Conservation (phyloP, 2,888 invertebrate genomes). For the Eupithecia abbreviata region DNA sequence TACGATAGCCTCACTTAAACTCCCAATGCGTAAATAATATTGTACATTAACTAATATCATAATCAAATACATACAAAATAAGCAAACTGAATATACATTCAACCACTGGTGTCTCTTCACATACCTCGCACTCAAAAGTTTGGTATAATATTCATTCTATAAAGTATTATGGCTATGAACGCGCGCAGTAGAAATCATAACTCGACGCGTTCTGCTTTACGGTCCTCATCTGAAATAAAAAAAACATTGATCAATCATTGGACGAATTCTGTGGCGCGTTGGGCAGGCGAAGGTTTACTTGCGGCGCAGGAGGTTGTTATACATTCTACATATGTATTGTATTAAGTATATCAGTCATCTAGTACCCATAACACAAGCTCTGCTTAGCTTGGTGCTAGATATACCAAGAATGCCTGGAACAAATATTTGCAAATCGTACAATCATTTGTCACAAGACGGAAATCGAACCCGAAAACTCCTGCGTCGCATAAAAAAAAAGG, state of each 20-base stretch:
- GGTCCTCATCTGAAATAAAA: conserved; percentile 34
- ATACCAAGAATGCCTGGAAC: too few relatives aligned
- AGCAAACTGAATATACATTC: conserved; percentile 19
- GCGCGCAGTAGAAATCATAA: conserved; percentile 37
- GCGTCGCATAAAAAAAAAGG: too few relatives aligned
- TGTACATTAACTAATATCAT: conserved; percentile 3
- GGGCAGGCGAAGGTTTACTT: too few relatives aligned
- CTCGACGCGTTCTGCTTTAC: conserved; percentile 27
- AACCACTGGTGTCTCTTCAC: conserved; percentile 33
- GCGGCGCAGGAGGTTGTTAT: too few relatives aligned
- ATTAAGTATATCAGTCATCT: too few relatives aligned
- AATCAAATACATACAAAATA: conserved; percentile 13
- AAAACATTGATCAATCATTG: background rate
- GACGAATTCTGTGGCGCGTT: too few relatives aligned
- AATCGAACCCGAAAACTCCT: too few relatives aligned
- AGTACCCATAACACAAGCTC: too few relatives aligned
- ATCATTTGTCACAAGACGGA: too few relatives aligned
- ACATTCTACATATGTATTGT: too few relatives aligned
- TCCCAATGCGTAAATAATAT: conserved; percentile 6
- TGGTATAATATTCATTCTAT: conserved; percentile 39
- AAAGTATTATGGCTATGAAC: conserved; percentile 29
- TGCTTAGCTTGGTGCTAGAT: too few relatives aligned
- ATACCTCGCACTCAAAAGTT: conserved; percentile 33
- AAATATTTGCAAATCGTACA: too few relatives aligned
- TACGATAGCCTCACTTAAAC: background rate